Conservation (phyloP, 2,797 vertebrate species). For the Halcyon badia region DNA sequence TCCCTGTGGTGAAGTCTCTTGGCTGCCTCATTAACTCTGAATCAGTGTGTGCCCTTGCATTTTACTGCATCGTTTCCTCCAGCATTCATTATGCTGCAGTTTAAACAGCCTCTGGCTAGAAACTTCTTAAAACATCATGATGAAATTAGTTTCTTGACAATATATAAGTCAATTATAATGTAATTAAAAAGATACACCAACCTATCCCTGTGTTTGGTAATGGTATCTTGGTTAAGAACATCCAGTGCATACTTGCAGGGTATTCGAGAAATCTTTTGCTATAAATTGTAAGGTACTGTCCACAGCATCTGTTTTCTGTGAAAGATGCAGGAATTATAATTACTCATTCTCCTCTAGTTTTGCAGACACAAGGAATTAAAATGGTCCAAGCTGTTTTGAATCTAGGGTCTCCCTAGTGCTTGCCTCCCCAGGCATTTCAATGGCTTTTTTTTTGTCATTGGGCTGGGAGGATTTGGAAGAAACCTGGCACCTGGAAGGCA, state of each 20-base stretch:
- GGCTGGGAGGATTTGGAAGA: background rate
- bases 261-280: background rate
- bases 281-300: background rate
- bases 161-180: slow-evolving; percentile 2
- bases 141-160: slow-evolving; percentile 14
- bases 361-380: background rate
- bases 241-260: background rate
- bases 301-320: background rate
- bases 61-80: slow-evolving; percentile 28
- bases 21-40: slow-evolving; percentile 25
- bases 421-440: background rate
- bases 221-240: background rate
- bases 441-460: background rate
- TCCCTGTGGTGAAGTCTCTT: background rate
- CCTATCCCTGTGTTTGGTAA: slow-evolving; percentile 20
- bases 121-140: slow-evolving; percentile 14
- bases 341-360: background rate
- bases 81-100: background rate
- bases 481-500: background rate
- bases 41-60: slow-evolving; percentile 19
- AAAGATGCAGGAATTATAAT: background rate
- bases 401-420: background rate
- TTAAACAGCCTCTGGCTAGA: slow-evolving; percentile 36
- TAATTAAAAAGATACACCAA: slow-evolving; percentile 30
- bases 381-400: background rate